Conservation (phyloP, 2,888 invertebrate genomes). For the Craniophora ligustri region DNA sequence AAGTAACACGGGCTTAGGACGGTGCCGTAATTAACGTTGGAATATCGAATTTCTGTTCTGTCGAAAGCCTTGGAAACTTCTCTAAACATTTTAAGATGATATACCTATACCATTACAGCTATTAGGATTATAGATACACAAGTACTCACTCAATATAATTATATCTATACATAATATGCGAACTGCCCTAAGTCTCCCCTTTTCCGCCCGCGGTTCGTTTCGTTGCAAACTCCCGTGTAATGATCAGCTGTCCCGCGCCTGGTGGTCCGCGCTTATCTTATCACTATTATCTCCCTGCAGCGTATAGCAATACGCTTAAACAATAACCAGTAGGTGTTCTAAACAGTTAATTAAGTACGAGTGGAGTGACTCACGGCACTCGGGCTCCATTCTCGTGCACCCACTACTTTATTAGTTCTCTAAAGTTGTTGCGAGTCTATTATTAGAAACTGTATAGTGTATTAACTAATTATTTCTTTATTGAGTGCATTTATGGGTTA, state of each 20-base stretch:
- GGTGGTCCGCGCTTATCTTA: neutral
- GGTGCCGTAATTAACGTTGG: too few relatives aligned
- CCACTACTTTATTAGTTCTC: slow-evolving; percentile 2
- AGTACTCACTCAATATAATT: too few relatives aligned
- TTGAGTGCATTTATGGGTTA: neutral
- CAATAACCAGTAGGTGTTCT: neutral
- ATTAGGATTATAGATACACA: too few relatives aligned
- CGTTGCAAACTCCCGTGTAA: too few relatives aligned
- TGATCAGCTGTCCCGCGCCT: neutral
- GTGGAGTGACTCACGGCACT: slow-evolving; percentile 17
- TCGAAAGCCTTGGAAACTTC: too few relatives aligned
- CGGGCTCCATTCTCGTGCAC: slow-evolving; percentile 20
- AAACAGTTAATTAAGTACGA: neutral
- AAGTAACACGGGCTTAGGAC: too few relatives aligned
- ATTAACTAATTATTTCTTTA: slow-evolving; percentile 14
- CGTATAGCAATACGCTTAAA: neutral
- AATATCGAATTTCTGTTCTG: too few relatives aligned
- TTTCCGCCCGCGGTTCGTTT: too few relatives aligned
- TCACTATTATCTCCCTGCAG: neutral
- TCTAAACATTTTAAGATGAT: too few relatives aligned
- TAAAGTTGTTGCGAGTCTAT: neutral
- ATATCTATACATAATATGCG: too few relatives aligned
- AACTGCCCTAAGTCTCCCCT: too few relatives aligned
- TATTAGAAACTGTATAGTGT: neutral
- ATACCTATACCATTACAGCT: too few relatives aligned